Evolutionary conservation across 2,888 invertebrate genomes (phyloP), one percentile per base, ranked within the genome.

Genomic region (Drosophila rubida): DNA sequence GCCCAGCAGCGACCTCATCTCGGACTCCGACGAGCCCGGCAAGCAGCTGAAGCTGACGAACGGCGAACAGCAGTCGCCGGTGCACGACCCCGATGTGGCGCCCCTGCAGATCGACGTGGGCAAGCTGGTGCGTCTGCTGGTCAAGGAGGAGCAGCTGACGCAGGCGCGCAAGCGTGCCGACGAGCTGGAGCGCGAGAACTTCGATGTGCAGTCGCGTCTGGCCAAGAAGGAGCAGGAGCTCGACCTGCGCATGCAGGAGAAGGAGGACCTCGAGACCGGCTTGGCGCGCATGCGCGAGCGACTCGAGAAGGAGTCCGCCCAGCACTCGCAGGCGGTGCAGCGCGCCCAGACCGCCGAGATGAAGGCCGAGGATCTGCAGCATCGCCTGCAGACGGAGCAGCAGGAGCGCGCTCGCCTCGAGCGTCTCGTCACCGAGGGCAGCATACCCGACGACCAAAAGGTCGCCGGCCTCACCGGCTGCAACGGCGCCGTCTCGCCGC

Each of bases 391-490:
- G 72, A 95, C 95, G 88, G 96, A 97, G 90, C 94, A 96, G 80
- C 94, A 95, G 16, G 97, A 98, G 90, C 93, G 97, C 61, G 94
- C 95, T 70, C 95, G 97, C 62, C 93, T 97, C 68, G 97, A 98
- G 91, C 95, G 96, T 85, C 93, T 97, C 81, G 96, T 97, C 73
- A 96, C 95, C 78, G 97, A 97, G 79, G 98, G 98, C 74, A 97
- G 96, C 93, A 95, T 98, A 89, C 97, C 98, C 6, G 98, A 98
- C 90, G 98, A 98, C 91, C 97, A 97, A 23, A 98, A 98, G 93
- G 96, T 95, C 64, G 93, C 93, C 53, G 93, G 93, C 0, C 82
- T 92, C 2, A 91, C 89, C 1, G 54, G 94, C 92, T 37, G 94
- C 92, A 27, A 94, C 93, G 91, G 91, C 3, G 91, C 91, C 11